A percentile compares a stretch with the other conserved stretches of the same genome.
Conservation (phyloP, 2,888 invertebrate species). For the Atherix ibis region DNA sequence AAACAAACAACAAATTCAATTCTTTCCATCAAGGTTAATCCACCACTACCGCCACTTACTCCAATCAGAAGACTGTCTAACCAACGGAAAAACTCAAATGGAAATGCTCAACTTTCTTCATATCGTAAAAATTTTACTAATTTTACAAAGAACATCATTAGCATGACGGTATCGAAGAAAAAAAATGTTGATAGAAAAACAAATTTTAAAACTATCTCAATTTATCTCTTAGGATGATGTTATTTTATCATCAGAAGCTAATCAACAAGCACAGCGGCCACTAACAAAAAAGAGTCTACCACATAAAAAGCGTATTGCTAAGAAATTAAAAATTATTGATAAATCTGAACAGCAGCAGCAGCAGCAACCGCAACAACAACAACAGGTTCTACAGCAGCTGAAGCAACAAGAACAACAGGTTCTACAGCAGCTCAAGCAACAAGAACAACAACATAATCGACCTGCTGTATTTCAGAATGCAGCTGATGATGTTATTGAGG, state of each 20-base stretch:
- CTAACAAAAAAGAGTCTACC: constrained; percentile 52
- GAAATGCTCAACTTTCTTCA: constrained; percentile 5
- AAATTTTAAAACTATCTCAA: too few relatives aligned
- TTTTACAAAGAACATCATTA: too few relatives aligned
- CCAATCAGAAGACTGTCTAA: constrained; percentile 12
- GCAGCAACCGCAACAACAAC: not conserved
- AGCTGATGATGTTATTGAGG: too few relatives aligned
- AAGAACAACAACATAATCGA: too few relatives aligned
- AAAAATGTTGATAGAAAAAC: too few relatives aligned
- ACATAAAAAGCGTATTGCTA: constrained; percentile 72
- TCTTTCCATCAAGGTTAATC: constrained; percentile 6
- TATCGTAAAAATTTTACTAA: too few relatives aligned
- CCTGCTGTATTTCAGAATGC: too few relatives aligned
- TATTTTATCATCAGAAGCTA: constrained; percentile 1
- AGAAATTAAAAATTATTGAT: constrained; percentile 44
- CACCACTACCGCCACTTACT: constrained; percentile 13
- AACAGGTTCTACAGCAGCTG: too few relatives aligned
- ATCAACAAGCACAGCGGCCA: constrained; percentile 6
- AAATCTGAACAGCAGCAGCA: constrained; percentile 9
- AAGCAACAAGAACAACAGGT: too few relatives aligned
- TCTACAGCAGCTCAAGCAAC: too few relatives aligned
- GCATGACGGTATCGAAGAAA: too few relatives aligned
- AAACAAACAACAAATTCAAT: not conserved
- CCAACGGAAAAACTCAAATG: constrained; percentile 7
- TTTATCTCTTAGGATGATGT: not conserved